phyloP scores from a whole-genome alignment of 2,888 invertebrate genomes.

The Clunio marinus region DNA sequence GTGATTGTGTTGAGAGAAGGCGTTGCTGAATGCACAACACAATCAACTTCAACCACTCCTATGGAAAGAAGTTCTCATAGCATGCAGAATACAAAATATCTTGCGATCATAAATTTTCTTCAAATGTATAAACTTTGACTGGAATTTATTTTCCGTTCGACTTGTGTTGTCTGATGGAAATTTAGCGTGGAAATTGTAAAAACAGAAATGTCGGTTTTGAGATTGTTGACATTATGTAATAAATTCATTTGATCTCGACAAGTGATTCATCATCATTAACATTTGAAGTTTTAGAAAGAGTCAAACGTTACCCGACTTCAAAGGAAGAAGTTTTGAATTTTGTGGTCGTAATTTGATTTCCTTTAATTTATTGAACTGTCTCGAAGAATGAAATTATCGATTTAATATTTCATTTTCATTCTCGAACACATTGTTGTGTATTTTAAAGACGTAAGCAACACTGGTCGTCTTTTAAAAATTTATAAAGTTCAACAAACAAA shows the following conservation, averaged over 20 bases:
- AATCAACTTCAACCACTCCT: background rate
- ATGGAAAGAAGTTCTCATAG: background rate
- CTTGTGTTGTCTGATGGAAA: slow-evolving; percentile 6
- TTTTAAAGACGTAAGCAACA: too few relatives aligned
- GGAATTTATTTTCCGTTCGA: too few relatives aligned
- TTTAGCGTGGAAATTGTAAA: background rate
- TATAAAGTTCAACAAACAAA: background rate
- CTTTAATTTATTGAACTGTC: too few relatives aligned
- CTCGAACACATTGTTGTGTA: too few relatives aligned
- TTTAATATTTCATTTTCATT: too few relatives aligned
- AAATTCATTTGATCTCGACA: slow-evolving; percentile 23
- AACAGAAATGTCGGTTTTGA: background rate
- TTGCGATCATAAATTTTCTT: background rate
- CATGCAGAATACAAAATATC: background rate
- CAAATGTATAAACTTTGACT: slow-evolving; percentile 1
- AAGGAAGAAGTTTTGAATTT: too few relatives aligned
- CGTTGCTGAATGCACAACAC: slow-evolving; percentile 3
- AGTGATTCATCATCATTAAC: slow-evolving; percentile 20
- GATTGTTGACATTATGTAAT: background rate
- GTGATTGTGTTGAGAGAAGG: slow-evolving; percentile 11
- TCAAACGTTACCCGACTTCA: too few relatives aligned
- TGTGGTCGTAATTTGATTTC: too few relatives aligned
- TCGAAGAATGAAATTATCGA: too few relatives aligned
- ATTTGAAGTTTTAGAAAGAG: slow-evolving; percentile 1
- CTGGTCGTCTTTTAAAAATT: too few relatives aligned